Percentiles rank a stretch among this genome's conserved stretches.
These are phyloP conservation scores for Irena cyanogastra DNA, from an alignment of 2,113 vertebrate genomes.

Conservation along the genomic window DNA sequence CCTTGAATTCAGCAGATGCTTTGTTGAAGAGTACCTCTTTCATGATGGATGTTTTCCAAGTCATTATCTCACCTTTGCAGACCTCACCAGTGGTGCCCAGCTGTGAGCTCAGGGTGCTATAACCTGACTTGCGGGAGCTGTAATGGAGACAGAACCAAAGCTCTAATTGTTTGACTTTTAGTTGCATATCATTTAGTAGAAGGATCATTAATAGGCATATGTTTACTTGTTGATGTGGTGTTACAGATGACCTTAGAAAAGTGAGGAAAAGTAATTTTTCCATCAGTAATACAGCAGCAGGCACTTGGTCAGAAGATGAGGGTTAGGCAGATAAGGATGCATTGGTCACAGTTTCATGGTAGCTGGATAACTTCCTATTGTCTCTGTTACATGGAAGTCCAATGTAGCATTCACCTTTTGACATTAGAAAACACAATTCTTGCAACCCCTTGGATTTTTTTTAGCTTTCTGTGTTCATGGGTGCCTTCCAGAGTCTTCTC, in stretches of 20 bases:
- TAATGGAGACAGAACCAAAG: neutral
- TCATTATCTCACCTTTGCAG: neutral
- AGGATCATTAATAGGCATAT: neutral
- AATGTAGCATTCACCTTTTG: neutral
- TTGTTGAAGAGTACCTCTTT: neutral
- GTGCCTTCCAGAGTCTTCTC: neutral
- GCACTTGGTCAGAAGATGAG: neutral
- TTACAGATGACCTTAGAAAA: neutral
- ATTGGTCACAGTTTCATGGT: neutral
- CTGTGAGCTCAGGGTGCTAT: neutral
- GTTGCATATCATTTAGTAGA: neutral
- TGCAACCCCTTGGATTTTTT: neutral
- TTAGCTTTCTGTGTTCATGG: neutral
- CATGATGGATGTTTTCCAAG: neutral
- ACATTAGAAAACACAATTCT: neutral
- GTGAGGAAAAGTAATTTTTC: neutral
- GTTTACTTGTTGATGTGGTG: neutral
- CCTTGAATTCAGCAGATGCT: neutral
- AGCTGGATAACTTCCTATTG: neutral
- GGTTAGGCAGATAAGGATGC: neutral
- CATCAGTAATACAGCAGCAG: neutral
- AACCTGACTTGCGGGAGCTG: neutral
- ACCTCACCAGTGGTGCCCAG: neutral
- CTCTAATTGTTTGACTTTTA: neutral
- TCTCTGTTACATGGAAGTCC: neutral